Evolutionary conservation across 1,140 invertebrate species (phyloP), one percentile per base, ranked within the genome.

Genomic region (Hycleus cichorii): DNA sequence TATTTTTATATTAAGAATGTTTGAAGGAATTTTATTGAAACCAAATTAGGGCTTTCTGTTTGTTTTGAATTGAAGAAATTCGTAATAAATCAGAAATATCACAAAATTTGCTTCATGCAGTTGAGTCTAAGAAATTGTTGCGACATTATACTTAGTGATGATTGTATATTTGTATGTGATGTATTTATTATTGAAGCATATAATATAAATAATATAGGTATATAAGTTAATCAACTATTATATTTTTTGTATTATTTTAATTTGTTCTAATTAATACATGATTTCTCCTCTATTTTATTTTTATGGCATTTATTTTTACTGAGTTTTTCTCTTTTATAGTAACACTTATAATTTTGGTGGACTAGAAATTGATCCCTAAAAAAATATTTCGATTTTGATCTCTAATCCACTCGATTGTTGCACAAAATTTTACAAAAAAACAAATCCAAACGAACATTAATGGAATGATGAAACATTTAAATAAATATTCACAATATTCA

Each of bases 191-290:
- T 54, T 54, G 47, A 54, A 54, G 43, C 58, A 59, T 53, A 58
- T 48, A 32, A 58, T 58, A 63, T 61, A 62, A 65, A 53, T 58
- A 60, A 57, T 54, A 63, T 57, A 63, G 53, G 32, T 32, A 32
- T 53, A 50, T 57, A 63, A 63, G 58, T 63, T 63, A 27, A 60
- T 46, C 39, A 32, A 49, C 32, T 32, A 18, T 18, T 18, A 18
- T 7, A 7, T 32, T 39, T 60, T 52, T 57, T 58, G 54, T 57
- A 57, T 57, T 61, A 57, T 61, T 57, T 46, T 61, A 61, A 57
- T 57, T 5, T 4, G 32, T 32, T 32, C 32, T 32, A 18, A 18
- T 7, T 32, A 32, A n/a, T 50, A 39, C 49, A 11, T 18, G 44
- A 45, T 12, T 45, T 45, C 44, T 18, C 24, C 44, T 45, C 43